phyloP scores from a whole-genome alignment of 2,888 invertebrate species.

The Leptopterna dolabrata region DNA sequence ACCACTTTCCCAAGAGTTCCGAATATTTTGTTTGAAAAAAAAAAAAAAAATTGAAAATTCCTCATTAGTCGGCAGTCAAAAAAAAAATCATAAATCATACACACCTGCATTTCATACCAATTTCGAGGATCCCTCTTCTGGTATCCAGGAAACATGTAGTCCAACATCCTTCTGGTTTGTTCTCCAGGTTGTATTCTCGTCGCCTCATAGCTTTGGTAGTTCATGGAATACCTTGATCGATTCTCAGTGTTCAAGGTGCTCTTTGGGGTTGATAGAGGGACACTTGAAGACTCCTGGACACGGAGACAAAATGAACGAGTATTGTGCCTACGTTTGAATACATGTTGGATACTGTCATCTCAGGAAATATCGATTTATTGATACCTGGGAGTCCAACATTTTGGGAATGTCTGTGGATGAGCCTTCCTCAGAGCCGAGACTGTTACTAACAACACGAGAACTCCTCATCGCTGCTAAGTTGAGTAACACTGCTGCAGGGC shows the following conservation, averaged over 20 bases:
- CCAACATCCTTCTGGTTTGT: conserved; percentile 46
- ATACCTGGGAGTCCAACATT: neutral
- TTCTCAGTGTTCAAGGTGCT: neutral
- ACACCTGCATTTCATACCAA: conserved; percentile 46
- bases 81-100: neutral
- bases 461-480: neutral
- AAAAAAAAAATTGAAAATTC: too few relatives aligned
- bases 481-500: too few relatives aligned
- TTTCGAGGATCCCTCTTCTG: conserved; percentile 42
- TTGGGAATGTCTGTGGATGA: too few relatives aligned
- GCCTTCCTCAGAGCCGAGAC: neutral
- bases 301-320: too few relatives aligned
- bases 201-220: conserved; percentile 50
- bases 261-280: too few relatives aligned
- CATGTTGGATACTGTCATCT: too few relatives aligned
- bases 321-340: too few relatives aligned
- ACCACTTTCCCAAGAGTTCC: too few relatives aligned
- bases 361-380: too few relatives aligned
- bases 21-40: too few relatives aligned
- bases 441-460: neutral
- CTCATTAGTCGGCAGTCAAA: too few relatives aligned
- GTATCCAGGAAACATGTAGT: conserved; percentile 50
- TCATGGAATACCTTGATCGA: conserved; percentile 47
- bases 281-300: too few relatives aligned
- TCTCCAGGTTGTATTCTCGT: conserved; percentile 42